Evolutionary conservation across 2,113 vertebrate genomes (phyloP).

Genomic region (Vulpes lagopus): DNA sequence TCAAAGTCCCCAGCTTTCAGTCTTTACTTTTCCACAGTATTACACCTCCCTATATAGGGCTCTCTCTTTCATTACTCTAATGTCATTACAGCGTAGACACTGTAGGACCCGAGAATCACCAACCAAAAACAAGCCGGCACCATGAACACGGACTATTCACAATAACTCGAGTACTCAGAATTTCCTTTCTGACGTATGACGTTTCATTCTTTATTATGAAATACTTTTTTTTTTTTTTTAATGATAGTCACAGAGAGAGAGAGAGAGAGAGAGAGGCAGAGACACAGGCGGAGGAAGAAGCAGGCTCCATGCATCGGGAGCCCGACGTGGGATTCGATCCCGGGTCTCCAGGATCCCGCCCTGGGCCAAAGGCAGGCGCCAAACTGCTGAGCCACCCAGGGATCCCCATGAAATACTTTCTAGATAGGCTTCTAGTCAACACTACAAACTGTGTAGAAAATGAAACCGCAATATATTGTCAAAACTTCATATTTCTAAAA

Average conservation of each 20-base stretch:
- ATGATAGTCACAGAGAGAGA: too few relatives aligned
- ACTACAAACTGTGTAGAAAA: background rate
- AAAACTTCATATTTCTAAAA: slow-evolving; percentile 55
- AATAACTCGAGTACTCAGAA: background rate
- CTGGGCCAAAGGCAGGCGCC: too few relatives aligned
- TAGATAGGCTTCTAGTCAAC: background rate
- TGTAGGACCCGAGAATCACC: background rate
- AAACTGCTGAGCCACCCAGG: too few relatives aligned
- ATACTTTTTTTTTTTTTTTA: background rate
- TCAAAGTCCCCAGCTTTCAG: background rate
- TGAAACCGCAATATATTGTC: background rate
- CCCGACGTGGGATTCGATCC: too few relatives aligned
- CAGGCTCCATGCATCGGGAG: too few relatives aligned
- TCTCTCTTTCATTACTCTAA: background rate
- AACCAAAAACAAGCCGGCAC: background rate
- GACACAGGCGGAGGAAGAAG: too few relatives aligned
- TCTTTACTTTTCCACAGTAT: background rate
- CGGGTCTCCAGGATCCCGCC: too few relatives aligned
- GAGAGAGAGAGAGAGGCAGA: too few relatives aligned
- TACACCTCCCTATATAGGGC: background rate
- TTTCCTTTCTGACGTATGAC: background rate
- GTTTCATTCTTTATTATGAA: slow-evolving; percentile 46
- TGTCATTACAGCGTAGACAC: background rate
- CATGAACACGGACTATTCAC: background rate
- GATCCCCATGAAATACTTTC: background rate